These are phyloP conservation scores for Ptychobarbus kaznakovi DNA, from an alignment of 2,797 vertebrate species.

Conservation along the genomic window DNA sequence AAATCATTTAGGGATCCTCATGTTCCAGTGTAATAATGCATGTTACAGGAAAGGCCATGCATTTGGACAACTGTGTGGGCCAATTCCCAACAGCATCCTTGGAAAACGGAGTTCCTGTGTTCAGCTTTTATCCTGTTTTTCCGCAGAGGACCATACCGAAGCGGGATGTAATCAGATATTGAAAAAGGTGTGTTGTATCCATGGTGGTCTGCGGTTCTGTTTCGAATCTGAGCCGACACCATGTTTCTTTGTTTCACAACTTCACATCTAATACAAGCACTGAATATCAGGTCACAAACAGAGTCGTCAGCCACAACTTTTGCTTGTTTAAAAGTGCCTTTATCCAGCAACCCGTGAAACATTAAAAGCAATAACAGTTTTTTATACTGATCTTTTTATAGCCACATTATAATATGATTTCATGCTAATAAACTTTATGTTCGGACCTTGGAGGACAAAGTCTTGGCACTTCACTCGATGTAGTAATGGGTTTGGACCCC, in stretches of 20 bases:
- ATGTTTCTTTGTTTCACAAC: neutral
- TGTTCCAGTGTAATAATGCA: constrained; percentile 50
- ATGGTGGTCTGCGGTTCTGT: constrained; percentile 26
- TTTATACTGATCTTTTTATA: constrained; percentile 28
- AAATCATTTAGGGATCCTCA: constrained; percentile 44
- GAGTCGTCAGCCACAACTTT: neutral
- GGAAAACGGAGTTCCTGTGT: constrained; percentile 49
- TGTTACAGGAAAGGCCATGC: constrained; percentile 46
- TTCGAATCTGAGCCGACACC: constrained; percentile 26
- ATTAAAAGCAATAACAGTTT: constrained; percentile 22
- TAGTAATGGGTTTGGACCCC: constrained; percentile 35
- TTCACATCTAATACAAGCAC: constrained; percentile 13
- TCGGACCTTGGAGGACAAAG: constrained; percentile 17
- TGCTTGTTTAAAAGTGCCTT: constrained; percentile 13
- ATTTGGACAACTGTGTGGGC: constrained; percentile 34
- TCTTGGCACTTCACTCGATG: constrained; percentile 30
- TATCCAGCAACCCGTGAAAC: neutral
- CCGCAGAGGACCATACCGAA: constrained; percentile 2
- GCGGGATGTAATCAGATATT: constrained; percentile 24
- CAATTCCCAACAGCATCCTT: constrained; percentile 41
- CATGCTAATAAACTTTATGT: constrained; percentile 43
- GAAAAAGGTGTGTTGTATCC: constrained; percentile 27
- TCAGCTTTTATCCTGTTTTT: constrained; percentile 29
- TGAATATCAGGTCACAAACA: constrained; percentile 25
- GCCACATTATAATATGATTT: constrained; percentile 11